Percentiles rank a stretch among this genome's conserved stretches.
Evolutionary conservation across 2,888 invertebrate species (phyloP).

Genomic region (Belgica antarctica): DNA sequence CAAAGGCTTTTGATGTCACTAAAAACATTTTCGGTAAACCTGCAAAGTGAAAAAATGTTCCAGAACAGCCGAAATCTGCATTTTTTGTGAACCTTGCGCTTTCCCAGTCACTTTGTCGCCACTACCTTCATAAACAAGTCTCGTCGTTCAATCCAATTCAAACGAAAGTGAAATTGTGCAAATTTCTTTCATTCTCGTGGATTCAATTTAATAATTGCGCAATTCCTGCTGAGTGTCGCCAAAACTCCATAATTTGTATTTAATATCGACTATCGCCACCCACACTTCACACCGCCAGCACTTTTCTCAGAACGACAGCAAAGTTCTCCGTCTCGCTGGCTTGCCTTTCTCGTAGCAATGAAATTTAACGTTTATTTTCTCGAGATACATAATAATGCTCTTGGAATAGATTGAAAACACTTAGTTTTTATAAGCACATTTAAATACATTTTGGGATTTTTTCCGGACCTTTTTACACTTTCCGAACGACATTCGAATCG

Average conservation of each 20-base stretch:
- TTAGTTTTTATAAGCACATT: constrained; percentile 12
- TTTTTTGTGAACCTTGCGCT: neutral
- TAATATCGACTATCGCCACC: neutral
- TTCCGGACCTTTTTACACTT: neutral
- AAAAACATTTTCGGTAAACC: no score
- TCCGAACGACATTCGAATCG: no score
- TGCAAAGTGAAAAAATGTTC: no score
- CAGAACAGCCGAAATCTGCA: no score
- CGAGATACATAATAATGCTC: constrained; percentile 30
- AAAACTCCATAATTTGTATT: neutral
- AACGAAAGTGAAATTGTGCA: no score
- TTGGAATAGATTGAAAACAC: constrained; percentile 33
- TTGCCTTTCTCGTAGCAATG: neutral
- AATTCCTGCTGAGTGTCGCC: neutral
- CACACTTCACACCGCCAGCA: no score
- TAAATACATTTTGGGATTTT: constrained; percentile 17
- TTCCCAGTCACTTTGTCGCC: neutral
- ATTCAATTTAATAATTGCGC: neutral
- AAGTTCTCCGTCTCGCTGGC: neutral
- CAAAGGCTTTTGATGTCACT: no score
- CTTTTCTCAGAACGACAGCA: neutral
- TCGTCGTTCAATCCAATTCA: no score
- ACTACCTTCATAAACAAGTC: no score
- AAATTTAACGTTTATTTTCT: constrained; percentile 26
- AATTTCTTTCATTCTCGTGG: no score